Base-by-base conservation (phyloP, 2,113 vertebrate genomes). In the Peucedramus taeniatus region DNA sequence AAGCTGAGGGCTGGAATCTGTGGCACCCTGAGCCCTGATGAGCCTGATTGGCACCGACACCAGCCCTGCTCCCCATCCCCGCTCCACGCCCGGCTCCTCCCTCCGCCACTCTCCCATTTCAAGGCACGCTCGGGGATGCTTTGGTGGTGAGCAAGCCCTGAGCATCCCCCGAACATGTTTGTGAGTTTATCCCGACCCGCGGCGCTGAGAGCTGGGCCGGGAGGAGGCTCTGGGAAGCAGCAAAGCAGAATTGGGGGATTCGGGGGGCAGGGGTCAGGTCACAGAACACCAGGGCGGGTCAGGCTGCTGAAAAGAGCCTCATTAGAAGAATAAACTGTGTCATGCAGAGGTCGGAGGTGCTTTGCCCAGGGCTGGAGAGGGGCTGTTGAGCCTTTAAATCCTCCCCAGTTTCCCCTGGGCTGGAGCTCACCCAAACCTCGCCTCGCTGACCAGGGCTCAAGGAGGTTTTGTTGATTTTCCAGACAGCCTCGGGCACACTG, bases 381-480 rank as follows among this genome's bases (percentile, higher is more conserved):
- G 44, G 20, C 47, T 37, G 28, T 4, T 15, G 14, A 50, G 59
- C 19, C 31, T 88, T 22, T 1, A 49, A 78, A 56, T 10, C 84
- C 53, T 59, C 30, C 35, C 23, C 40, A 15, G 61, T 37, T n/a
- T n/a, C 59, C n/a, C 16, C 24, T 37, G 12, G 4, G 1, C 74
- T 84, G 90, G 78, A 93, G 57, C 51, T 76, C 87, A 19, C 76
- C 85, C 85, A 59, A 56, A 31, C 35, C 45, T 64, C 0, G 8
- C 74, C 90, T 44, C 16, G 77, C 81, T 76, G 92, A 87, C 35
- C 94, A 4, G 70, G 2, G 63, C 90, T 85, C 82, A 64, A 31
- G 61, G 87, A 51, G 78, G 65, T 60, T 81, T 30, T 81, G 78
- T 76, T 82, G 63, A 11, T 92, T 92, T 90, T 85, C 70, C 37